Percentiles rank a stretch among this genome's conserved stretches.
These are phyloP conservation scores for Porites australiensis DNA, from an alignment of 64 coral and sea anemone species.

Conservation along the genomic window DNA sequence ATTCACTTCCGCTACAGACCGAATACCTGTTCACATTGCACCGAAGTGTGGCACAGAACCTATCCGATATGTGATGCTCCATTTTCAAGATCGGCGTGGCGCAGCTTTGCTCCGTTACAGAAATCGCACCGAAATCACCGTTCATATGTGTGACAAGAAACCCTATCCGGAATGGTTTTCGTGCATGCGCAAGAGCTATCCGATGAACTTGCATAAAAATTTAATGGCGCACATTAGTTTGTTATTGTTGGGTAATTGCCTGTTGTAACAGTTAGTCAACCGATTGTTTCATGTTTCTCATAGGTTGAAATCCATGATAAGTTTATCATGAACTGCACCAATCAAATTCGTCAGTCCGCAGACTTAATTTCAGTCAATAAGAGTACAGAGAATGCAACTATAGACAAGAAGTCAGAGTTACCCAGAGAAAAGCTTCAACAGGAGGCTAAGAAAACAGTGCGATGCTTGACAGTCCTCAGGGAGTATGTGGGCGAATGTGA, in stretches of 20 bases:
- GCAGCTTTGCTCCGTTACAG: too few relatives aligned
- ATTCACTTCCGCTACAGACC: too few relatives aligned
- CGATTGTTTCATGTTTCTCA: neutral
- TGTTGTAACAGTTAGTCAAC: neutral
- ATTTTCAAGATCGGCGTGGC: too few relatives aligned
- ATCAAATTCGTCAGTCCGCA: conserved; percentile 85
- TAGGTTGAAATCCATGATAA: conserved; percentile 98
- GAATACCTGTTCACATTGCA: too few relatives aligned
- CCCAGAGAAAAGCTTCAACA: conserved; percentile 43
- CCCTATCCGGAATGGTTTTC: too few relatives aligned
- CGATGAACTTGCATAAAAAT: too few relatives aligned
- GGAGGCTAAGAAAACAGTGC: conserved; percentile 93
- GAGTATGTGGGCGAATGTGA: conserved; percentile 99
- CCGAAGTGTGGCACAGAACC: too few relatives aligned
- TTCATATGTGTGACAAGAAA: too few relatives aligned
- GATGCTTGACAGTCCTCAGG: conserved; percentile 93
- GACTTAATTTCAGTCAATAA: conserved; percentile 58
- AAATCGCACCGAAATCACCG: too few relatives aligned
- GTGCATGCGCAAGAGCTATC: too few relatives aligned
- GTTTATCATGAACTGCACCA: conserved; percentile 90
- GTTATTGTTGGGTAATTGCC: too few relatives aligned
- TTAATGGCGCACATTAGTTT: neutral
- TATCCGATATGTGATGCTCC: too few relatives aligned
- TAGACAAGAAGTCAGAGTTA: conserved; percentile 57
- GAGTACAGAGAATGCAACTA: conserved; percentile 59